A percentile compares a stretch with the other conserved stretches of the same genome.
Evolutionary conservation across 1,140 invertebrate species (phyloP).

Genomic region (Drosophila kepulauana): DNA sequence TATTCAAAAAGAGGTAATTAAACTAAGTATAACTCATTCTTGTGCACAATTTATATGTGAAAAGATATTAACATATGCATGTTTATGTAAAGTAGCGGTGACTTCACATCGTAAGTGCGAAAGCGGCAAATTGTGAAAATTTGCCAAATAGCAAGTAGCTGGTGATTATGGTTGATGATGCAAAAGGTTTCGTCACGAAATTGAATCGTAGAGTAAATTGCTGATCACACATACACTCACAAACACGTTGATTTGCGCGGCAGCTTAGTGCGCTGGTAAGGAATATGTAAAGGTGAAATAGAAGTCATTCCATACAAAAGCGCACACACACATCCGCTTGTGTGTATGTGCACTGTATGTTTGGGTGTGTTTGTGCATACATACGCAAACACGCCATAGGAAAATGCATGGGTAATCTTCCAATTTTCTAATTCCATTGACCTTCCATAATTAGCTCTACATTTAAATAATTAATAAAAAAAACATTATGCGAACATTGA

Average conservation of each 20-base stretch:
- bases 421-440: constrained; percentile 30
- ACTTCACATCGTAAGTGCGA: constrained; percentile 7
- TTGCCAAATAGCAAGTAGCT: constrained; percentile 20
- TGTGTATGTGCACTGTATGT: constrained; percentile 2
- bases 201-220: constrained; percentile 36
- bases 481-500: constrained; percentile 13
- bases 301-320: constrained; percentile 73
- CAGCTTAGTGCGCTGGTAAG: constrained; percentile 33
- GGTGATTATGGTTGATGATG: constrained; percentile 56
- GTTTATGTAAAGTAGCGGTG: neutral
- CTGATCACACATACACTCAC: constrained; percentile 27
- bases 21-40: neutral
- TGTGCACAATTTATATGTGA: neutral
- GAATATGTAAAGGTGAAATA: constrained; percentile 81
- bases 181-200: constrained; percentile 61
- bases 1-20: constrained; percentile 60
- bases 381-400: constrained; percentile 55
- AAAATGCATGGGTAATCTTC: constrained; percentile 67
- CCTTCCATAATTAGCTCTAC: constrained; percentile 14
- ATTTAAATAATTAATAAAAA: neutral
- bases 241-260: constrained; percentile 33
- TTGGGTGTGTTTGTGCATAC: neutral
- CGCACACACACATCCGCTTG: constrained; percentile 35
- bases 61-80: neutral
- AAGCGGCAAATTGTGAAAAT: constrained; percentile 20